Base-by-base conservation (phyloP, 2,888 invertebrate species). In the Yponomeuta cagnagella region DNA sequence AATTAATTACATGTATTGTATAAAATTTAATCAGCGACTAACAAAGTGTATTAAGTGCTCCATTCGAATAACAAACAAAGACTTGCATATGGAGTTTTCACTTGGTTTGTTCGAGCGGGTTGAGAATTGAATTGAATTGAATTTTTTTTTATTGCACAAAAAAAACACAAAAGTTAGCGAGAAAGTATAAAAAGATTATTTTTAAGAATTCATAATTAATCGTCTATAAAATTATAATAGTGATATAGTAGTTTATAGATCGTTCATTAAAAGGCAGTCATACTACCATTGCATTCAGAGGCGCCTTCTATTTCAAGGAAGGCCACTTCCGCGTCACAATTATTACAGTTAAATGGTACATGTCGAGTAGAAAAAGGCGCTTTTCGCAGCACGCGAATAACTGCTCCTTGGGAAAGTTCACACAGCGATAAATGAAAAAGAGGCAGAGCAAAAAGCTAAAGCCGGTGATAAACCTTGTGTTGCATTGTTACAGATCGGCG, bases 401-500 rank as follows among this genome's bases (percentile, higher is more conserved):
- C 72, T 69, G 72, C 79, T 78, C 78, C 79, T 82, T 88, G 88
- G 80, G 88, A 89, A 88, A 83, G 82, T 89, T 89, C 87, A 84
- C 88, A 88, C 85, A 82, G 76, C 80, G 77, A 80, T 83, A 82
- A 82, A 81, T 77, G 75, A 79, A 77, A 70, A 70, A 43, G 37
- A 63, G n/a, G 37, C 15, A 78, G 78, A 75, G 79, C 81, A 81
- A 82, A 81, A 79, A 71, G 63, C 30, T 63, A 80, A 75, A 76
- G 79, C 78, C 79, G 78, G 77, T 82, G 80, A 78, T 84, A 80
- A 86, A 82, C 82, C 71, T 77, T 80, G 80, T 81, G 78, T 83
- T 79, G 82, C 82, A 77, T 89, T 88, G 86, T 91, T 90, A 78
- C 95, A 98, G 98, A 93, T 98, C 98, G 79, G 96, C 97, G 80